phyloP scores from a whole-genome alignment of 1,140 invertebrate genomes.

The Mylabris phalerata region DNA sequence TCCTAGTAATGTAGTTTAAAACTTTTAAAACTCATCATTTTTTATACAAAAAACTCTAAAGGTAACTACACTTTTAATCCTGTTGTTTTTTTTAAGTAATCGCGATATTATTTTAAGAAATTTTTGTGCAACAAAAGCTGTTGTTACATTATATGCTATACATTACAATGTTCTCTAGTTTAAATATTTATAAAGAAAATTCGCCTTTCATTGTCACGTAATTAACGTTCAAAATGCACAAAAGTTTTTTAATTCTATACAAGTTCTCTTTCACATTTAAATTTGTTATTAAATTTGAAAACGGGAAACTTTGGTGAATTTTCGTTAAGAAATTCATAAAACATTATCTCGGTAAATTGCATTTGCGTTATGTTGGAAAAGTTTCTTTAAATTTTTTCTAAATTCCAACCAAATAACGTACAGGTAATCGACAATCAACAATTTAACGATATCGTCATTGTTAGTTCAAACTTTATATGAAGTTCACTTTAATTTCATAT shows the following conservation, averaged over 20 bases:
- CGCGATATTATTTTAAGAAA: background rate
- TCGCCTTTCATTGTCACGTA: constrained; percentile 13
- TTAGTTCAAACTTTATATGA: no score
- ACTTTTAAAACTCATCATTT: no score
- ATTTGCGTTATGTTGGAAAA: background rate
- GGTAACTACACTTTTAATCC: no score
- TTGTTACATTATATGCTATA: background rate
- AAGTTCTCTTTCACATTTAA: constrained; percentile 14
- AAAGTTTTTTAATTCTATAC: constrained; percentile 10
- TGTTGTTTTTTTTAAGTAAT: no score
- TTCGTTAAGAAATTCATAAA: constrained; percentile 13
- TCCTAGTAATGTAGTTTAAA: no score
- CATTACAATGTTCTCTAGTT: constrained; percentile 9
- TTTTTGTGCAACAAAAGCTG: constrained; percentile 9
- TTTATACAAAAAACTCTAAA: no score
- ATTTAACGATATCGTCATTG: no score
- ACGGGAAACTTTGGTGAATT: constrained; percentile 8
- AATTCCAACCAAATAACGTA: no score
- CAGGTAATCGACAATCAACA: no score
- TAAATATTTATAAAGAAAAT: constrained; percentile 19
- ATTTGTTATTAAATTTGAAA: constrained; percentile 14
- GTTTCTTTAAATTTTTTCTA: no score
- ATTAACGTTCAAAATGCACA: constrained; percentile 12
- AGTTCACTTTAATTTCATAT: no score
- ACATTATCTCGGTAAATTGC: constrained; percentile 13